These are phyloP conservation scores for Syngnathus floridae DNA, from an alignment of 2,113 vertebrate species.

Conservation along the genomic window DNA sequence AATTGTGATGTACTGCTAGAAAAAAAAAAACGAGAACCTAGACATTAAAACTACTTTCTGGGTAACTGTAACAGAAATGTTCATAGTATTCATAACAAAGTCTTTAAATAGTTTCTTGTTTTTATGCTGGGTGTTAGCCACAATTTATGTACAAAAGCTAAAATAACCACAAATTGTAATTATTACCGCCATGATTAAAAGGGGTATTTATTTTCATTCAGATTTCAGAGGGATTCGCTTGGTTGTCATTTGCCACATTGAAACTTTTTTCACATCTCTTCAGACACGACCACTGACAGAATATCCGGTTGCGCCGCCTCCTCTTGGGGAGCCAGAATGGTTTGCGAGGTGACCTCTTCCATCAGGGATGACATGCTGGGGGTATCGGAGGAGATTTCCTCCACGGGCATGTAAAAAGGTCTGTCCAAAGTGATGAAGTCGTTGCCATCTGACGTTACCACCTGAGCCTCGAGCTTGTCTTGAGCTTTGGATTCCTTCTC, in stretches of 20 bases:
- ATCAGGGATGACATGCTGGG: slow-evolving; percentile 37
- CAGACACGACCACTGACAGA: slow-evolving; percentile 36
- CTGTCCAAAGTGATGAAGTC: slow-evolving; percentile 57
- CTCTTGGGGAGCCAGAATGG: slow-evolving; percentile 43
- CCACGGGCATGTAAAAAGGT: slow-evolving; percentile 56
- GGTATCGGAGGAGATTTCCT: no score
- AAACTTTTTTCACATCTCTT: slow-evolving; percentile 4
- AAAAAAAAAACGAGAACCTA: no score
- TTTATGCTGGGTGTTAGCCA: not conserved
- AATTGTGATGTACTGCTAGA: no score
- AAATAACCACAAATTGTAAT: not conserved
- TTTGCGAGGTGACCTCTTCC: slow-evolving; percentile 52
- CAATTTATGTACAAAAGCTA: not conserved
- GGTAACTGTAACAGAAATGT: no score
- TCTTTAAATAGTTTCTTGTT: no score
- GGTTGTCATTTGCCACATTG: not conserved
- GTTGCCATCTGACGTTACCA: slow-evolving; percentile 71
- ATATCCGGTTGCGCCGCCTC: not conserved
- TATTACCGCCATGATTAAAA: not conserved
- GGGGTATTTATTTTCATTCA: not conserved
- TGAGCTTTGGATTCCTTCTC: slow-evolving; percentile 58
- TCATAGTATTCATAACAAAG: no score
- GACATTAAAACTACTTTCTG: no score
- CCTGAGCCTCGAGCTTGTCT: slow-evolving; percentile 63
- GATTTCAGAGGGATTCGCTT: not conserved